Percentiles rank a stretch among this genome's conserved stretches.
phyloP scores from a whole-genome alignment of 2,113 vertebrate genomes.

The Onychostoma macrolepis region DNA sequence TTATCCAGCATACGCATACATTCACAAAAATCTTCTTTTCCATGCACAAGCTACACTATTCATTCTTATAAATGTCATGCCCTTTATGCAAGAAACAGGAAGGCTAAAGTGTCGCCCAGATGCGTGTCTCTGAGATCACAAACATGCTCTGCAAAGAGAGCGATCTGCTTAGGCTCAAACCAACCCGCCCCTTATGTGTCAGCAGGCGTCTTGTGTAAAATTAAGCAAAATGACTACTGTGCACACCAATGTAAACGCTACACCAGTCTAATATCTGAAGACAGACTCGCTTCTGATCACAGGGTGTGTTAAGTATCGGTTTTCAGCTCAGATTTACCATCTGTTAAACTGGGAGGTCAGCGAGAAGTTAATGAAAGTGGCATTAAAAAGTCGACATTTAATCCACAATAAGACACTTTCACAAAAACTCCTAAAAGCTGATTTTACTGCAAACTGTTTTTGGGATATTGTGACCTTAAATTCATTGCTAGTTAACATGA shows the following conservation, averaged over 20 bases:
- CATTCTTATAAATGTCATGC: conserved; percentile 44
- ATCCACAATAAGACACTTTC: conserved; percentile 14
- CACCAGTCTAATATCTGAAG: conserved; percentile 23
- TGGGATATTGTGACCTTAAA: not conserved
- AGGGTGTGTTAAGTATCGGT: conserved; percentile 49
- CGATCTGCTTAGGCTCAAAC: conserved; percentile 18
- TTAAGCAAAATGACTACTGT: conserved; percentile 9
- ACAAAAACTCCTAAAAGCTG: not conserved
- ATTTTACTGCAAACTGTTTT: not conserved
- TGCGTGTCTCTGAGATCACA: conserved; percentile 31
- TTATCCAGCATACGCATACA: not conserved
- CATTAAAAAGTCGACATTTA: conserved; percentile 18
- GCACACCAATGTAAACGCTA: not conserved
- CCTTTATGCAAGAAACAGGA: conserved; percentile 43
- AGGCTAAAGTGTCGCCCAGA: not conserved
- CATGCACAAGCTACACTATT: conserved; percentile 23
- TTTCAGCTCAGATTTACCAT: conserved; percentile 56
- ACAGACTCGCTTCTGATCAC: conserved; percentile 21
- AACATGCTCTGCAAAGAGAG: conserved; percentile 31
- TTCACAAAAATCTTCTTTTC: not conserved
- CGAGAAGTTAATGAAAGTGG: conserved; percentile 28
- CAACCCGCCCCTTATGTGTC: not conserved
- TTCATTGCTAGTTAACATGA: not conserved
- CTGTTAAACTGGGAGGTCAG: conserved; percentile 43
- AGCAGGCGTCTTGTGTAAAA: not conserved